Conservation (phyloP, 2,888 invertebrate species). For the Blera fallax region DNA sequence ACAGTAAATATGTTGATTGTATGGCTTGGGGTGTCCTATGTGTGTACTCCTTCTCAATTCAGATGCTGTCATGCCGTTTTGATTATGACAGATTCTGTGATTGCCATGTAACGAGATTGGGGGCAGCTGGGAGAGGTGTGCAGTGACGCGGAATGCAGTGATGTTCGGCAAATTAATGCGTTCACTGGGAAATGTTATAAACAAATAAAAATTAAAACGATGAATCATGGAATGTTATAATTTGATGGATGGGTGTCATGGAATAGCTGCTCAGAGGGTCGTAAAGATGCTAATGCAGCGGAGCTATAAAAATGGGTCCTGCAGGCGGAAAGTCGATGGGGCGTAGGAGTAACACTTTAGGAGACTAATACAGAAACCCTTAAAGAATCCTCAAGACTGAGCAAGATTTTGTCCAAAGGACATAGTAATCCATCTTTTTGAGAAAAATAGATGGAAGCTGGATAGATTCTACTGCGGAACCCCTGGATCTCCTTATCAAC, state of each 20-base stretch:
- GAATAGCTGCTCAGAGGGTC: not conserved
- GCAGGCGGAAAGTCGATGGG: too few species aligned
- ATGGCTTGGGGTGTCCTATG: conserved; percentile 17
- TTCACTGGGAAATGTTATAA: conserved; percentile 48
- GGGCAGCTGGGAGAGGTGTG: conserved; percentile 11
- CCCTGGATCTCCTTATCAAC: too few species aligned
- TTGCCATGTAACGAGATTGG: not conserved
- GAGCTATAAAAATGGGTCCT: not conserved
- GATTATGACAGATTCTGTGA: conserved; percentile 58
- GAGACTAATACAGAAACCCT: too few species aligned
- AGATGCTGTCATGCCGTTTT: conserved; percentile 25
- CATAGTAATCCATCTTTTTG: too few species aligned
- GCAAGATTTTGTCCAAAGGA: too few species aligned
- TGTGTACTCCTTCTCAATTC: not conserved
- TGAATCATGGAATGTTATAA: conserved; percentile 18
- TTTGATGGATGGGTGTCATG: conserved; percentile 42
- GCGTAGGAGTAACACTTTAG: too few species aligned
- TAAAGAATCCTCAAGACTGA: too few species aligned
- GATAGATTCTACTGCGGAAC: too few species aligned
- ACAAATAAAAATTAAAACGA: conserved; percentile 37
- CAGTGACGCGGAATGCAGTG: conserved; percentile 57
- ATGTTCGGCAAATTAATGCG: conserved; percentile 41
- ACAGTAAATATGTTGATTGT: conserved; percentile 54
- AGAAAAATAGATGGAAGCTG: too few species aligned
- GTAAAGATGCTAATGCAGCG: not conserved